Percentiles rank a stretch among this genome's conserved stretches.
phyloP scores from a whole-genome alignment of 2,888 invertebrate species.

The Drosophila histrio region DNA sequence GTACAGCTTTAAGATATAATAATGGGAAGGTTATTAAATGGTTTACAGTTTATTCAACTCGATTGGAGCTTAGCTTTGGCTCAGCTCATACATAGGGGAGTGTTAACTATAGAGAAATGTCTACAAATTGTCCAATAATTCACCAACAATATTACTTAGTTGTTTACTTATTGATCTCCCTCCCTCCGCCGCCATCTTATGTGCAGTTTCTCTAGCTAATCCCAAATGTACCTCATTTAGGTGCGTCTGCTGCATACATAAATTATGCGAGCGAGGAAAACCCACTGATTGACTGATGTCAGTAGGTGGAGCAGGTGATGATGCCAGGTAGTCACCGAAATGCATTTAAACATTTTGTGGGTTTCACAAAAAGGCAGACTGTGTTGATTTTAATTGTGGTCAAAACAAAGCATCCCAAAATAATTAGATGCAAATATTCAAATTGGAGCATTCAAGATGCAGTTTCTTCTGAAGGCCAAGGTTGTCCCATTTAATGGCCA shows the following conservation, averaged over 20 bases:
- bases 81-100: neutral
- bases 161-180: neutral
- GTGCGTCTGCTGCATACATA: conserved; percentile 42
- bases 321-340: conserved; percentile 33
- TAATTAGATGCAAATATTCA: conserved; percentile 28
- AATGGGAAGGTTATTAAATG: neutral
- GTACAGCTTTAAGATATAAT: neutral
- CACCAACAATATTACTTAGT: neutral
- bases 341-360: conserved; percentile 40
- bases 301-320: conserved; percentile 16
- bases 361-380: conserved; percentile 36
- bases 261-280: conserved; percentile 30
- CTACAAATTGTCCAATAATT: neutral
- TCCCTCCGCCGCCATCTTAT: neutral
- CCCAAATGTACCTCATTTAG: neutral
- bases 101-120: neutral
- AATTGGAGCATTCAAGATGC: conserved; percentile 32
- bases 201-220: neutral
- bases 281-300: conserved; percentile 57
- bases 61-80: conserved; percentile 1
- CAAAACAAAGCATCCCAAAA: conserved; percentile 3
- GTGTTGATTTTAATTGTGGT: conserved; percentile 26
- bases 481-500: conserved; percentile 30
- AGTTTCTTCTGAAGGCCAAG: conserved; percentile 55
- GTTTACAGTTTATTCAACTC: conserved; percentile 67